A percentile compares a stretch with the other conserved stretches of the same genome.
Evolutionary conservation across 2,797 vertebrate genomes (phyloP).

Genomic region (Pipistrellus pygmaeus): DNA sequence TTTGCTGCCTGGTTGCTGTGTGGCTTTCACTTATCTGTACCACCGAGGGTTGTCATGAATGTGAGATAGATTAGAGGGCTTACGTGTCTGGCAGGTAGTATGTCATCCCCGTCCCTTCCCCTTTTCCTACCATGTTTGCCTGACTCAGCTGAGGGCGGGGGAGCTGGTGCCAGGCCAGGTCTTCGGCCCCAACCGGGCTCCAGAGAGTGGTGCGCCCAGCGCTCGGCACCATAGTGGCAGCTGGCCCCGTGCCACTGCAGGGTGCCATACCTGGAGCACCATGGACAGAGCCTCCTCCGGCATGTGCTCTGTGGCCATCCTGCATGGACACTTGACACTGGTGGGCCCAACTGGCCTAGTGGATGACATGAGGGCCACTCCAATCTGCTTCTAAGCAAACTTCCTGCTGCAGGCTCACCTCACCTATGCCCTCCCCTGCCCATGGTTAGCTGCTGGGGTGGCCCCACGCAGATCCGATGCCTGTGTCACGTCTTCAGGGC

Average conservation of each 20-base stretch:
- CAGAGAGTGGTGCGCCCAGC: background rate
- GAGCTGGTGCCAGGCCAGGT: background rate
- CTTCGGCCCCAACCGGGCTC: background rate
- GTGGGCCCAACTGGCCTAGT: background rate
- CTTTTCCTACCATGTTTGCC: background rate
- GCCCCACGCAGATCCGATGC: background rate
- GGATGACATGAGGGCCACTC: background rate
- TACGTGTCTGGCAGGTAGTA: no score
- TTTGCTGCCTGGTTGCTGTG: fast-evolving
- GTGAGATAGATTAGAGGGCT: background rate
- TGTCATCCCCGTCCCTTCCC: background rate
- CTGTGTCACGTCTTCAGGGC: background rate
- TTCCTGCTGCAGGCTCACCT: slow-evolving; percentile 37
- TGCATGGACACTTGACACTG: background rate
- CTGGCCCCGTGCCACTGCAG: background rate
- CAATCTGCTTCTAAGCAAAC: slow-evolving; percentile 36
- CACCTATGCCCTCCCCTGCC: background rate
- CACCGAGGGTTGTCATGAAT: background rate
- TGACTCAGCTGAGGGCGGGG: background rate
- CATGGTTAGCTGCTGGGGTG: background rate
- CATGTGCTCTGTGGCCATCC: fast-evolving
- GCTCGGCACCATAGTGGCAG: background rate
- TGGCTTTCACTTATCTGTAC: background rate
- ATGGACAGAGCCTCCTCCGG: fast-evolving
- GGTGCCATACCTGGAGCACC: background rate